These are phyloP conservation scores for Conus canariensis DNA, from an alignment of 2,888 invertebrate species.

Conservation along the genomic window DNA sequence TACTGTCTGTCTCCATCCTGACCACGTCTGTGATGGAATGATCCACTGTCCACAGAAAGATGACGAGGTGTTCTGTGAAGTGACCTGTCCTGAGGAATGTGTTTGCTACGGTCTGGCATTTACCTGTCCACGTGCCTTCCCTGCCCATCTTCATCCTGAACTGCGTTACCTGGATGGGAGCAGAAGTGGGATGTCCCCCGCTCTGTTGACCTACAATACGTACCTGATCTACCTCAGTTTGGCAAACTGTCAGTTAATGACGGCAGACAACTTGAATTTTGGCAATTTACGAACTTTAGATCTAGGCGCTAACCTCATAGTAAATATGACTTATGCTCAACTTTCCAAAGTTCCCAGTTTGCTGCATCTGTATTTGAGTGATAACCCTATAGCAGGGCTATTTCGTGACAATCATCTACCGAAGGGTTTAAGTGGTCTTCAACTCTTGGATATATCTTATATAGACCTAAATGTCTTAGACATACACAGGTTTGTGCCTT, in stretches of 20 bases:
- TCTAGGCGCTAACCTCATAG: neutral
- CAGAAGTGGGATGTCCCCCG: neutral
- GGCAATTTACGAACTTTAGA: neutral
- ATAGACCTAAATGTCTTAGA: neutral
- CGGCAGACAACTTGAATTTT: neutral
- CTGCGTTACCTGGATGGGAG: neutral
- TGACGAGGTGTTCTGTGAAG: neutral
- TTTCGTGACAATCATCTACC: neutral
- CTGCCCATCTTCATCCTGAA: neutral
- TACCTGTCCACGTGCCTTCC: neutral
- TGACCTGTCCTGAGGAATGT: neutral
- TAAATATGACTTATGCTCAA: neutral
- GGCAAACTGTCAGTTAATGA: neutral
- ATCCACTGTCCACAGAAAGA: neutral
- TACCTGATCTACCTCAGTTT: neutral
- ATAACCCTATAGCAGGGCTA: neutral
- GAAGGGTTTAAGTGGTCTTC: neutral
- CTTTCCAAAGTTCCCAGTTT: neutral
- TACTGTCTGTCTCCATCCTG: neutral
- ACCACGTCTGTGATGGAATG: conserved; percentile 17
- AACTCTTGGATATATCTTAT: neutral
- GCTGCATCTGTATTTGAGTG: neutral
- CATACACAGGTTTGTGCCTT: neutral
- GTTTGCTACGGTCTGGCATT: conserved; percentile 15
- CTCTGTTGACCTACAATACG: neutral